Conservation (phyloP, 2,797 vertebrate genomes). For the Hipposideros larvatus region DNA sequence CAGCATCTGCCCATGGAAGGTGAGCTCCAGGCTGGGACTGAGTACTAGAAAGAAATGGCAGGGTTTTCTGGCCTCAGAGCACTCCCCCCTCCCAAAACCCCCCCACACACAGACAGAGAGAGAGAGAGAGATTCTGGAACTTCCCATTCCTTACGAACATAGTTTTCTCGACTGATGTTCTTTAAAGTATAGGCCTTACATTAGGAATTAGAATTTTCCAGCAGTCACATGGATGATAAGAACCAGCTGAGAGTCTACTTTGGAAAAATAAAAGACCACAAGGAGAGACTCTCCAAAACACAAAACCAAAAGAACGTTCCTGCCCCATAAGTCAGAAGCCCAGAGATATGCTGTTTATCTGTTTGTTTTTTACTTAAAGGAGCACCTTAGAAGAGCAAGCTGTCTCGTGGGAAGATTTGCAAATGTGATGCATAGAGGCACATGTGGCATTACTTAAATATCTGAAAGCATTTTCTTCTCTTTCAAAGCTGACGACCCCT, state of each 20-base stretch:
- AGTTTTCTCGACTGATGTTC: neutral
- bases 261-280: slow-evolving; percentile 68
- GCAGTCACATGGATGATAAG: slow-evolving; percentile 44
- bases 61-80: neutral
- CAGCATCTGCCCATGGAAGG: neutral
- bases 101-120: neutral
- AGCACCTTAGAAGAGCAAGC: neutral
- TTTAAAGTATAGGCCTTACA: slow-evolving; percentile 57
- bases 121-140: neutral
- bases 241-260: slow-evolving; percentile 69
- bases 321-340: neutral
- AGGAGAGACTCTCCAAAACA: slow-evolving; percentile 66
- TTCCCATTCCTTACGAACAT: neutral
- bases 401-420: neutral
- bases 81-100: accelerated
- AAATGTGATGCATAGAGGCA: neutral
- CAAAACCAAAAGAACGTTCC: slow-evolving; percentile 17
- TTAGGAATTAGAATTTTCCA: slow-evolving; percentile 45
- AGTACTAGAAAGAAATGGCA: neutral
- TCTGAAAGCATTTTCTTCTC: neutral
- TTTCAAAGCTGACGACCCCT: neutral
- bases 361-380: neutral
- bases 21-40: neutral
- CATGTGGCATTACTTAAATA: neutral
- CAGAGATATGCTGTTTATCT: neutral